Evolutionary conservation across 2,888 invertebrate genomes (phyloP), one percentile per base, ranked within the genome.

Genomic region (Dysmachus trigonus): DNA sequence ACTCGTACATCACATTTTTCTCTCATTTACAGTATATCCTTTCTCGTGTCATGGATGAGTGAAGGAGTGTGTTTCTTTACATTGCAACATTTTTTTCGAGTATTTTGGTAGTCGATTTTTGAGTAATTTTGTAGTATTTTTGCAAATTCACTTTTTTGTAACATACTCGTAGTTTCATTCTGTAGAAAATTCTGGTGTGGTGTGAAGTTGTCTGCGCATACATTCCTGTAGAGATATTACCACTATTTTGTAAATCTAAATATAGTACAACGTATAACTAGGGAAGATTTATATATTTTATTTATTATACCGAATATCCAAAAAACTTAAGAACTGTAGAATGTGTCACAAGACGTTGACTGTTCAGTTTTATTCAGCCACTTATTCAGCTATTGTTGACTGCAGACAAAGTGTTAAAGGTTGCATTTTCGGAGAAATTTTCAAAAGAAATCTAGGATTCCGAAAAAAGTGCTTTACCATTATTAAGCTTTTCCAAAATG

Each of bases 101-200:
- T 47, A 77, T 30, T 77, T 76, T 18, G 62, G 62, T 38, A 77
- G 38, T 41, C 41, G 27, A 77, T 47, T 47, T 77, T 77, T 41
- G 47, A 22, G 47, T 77, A 77, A 77, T 77, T 77, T 77, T 77
- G 77, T 77, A 77, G 77, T 77, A 77, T 77, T 77, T 77, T 77
- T 77, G 47, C 77, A 47, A 7, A 31, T 4, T 27, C 62, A 22
- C 62, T 62, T 62, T 62, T 62, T 62, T 62, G 53, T 27, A 62
- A 8, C 62, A 62, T 62, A 22, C 22, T 62, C 27, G 62, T 62
- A 62, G 62, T 62, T 62, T 62, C 62, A 22, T 62, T 62, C 27
- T 62, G 0, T 62, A 62, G 2, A 22, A 27, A 10, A 6, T 62
- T 22, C 1, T 62, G 62, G 62, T 22, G 62, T 62, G 62, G 22